These are phyloP conservation scores for Grantiella picta DNA, from an alignment of 2,113 vertebrate genomes.

Conservation along the genomic window DNA sequence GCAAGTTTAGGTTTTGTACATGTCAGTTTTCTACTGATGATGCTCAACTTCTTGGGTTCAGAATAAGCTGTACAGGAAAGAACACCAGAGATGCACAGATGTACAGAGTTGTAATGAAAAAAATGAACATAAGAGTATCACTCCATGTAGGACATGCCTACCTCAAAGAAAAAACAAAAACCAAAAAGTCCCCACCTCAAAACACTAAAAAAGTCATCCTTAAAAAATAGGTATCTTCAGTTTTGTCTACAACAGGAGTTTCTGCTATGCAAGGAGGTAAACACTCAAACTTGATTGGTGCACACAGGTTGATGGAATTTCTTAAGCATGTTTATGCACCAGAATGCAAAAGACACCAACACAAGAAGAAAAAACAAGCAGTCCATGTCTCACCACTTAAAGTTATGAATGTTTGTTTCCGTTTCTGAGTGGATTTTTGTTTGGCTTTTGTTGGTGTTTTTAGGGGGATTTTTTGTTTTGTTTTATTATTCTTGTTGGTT, in stretches of 20 bases:
- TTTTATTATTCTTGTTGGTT: not conserved
- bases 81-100: not conserved
- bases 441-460: not conserved
- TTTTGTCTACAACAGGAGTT: not conserved
- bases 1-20: not conserved
- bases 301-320: not conserved
- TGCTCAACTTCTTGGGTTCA: not conserved
- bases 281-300: not conserved
- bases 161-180: not conserved
- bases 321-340: not conserved
- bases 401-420: fast-evolving
- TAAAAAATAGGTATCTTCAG: not conserved
- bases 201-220: not conserved
- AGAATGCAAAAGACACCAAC: not conserved
- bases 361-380: not conserved
- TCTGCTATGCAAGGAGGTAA: not conserved
- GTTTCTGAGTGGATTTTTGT: not conserved
- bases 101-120: not conserved
- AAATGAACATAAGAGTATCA: fast-evolving
- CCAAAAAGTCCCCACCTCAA: fast-evolving
- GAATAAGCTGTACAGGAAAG: not conserved
- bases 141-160: not conserved
- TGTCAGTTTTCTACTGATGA: not conserved
- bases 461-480: not conserved
- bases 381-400: not conserved